phyloP scores from a whole-genome alignment of 23 tunicate genomes.

The Styela plicata region DNA sequence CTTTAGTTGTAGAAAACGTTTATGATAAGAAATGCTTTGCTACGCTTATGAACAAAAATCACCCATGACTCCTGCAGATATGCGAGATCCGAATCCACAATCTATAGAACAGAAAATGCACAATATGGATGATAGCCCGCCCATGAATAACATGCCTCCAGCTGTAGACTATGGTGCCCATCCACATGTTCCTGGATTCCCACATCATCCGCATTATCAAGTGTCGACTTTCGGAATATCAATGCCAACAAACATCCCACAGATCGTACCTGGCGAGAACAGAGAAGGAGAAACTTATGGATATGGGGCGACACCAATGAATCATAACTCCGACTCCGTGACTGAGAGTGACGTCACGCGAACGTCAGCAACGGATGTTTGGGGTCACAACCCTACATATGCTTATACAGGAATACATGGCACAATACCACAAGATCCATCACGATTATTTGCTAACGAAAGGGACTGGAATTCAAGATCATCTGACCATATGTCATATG shows the following conservation, averaged over 20 bases:
- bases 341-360: not conserved
- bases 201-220: not conserved
- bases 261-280: not conserved
- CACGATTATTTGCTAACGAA: not conserved
- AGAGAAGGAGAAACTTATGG: not conserved
- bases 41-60: not conserved
- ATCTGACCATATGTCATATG: not conserved
- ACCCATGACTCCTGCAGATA: not conserved
- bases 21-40: not conserved
- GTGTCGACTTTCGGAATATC: not conserved
- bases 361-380: not conserved
- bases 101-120: not conserved
- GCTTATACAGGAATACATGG: not conserved
- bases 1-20: no score
- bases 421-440: not conserved
- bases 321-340: not conserved
- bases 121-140: not conserved
- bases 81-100: not conserved
- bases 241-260: not conserved
- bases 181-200: not conserved
- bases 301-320: not conserved
- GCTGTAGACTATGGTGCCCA: not conserved
- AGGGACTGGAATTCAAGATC: not conserved
- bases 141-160: not conserved
- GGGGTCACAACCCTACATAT: not conserved